These are phyloP conservation scores for Tipula vernalis DNA, from an alignment of 2,888 invertebrate genomes.

Conservation along the genomic window DNA sequence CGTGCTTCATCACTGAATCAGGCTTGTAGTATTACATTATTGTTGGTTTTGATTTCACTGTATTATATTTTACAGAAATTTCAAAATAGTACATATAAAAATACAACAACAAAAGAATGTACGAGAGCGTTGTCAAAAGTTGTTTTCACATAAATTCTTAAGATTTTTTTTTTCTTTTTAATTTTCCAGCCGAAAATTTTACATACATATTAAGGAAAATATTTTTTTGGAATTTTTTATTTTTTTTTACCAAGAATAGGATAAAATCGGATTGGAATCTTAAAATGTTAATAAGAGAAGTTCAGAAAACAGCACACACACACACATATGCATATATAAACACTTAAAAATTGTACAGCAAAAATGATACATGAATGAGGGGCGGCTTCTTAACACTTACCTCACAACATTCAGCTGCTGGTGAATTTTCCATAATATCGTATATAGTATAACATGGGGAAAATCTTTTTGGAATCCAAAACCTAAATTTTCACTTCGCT, in stretches of 20 bases:
- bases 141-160: neutral
- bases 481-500: slow-evolving; percentile 75
- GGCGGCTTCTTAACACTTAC: slow-evolving; percentile 40
- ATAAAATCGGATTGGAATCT: neutral
- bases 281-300: neutral
- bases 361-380: neutral
- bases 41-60: too few relatives aligned
- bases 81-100: neutral
- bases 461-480: slow-evolving; percentile 77
- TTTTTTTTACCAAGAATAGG: neutral
- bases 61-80: neutral
- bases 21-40: too few relatives aligned
- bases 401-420: slow-evolving; percentile 82
- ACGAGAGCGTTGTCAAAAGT: neutral
- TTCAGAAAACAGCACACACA: neutral
- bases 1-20: too few relatives aligned
- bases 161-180: neutral
- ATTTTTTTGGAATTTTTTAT: neutral
- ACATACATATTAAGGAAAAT: neutral
- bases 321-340: neutral
- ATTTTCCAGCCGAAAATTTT: neutral
- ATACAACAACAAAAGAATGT: neutral
- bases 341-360: neutral
- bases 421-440: slow-evolving; percentile 86
- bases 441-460: slow-evolving; percentile 89